Evolutionary conservation across 2,888 invertebrate species (phyloP).

Genomic region (Dynastes tityus): DNA sequence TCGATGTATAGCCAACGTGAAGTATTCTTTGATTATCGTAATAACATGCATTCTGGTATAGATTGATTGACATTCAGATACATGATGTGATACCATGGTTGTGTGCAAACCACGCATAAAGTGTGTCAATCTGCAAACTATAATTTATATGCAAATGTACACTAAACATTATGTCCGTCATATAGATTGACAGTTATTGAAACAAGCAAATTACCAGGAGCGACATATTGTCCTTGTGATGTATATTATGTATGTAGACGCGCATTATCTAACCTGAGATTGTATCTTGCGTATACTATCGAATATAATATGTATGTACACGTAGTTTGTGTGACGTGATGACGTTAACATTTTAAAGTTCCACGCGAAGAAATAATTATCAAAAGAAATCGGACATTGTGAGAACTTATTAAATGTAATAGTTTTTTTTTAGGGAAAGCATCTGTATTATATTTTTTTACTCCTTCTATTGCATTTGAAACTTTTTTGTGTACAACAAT

Average conservation of each 20-base stretch:
- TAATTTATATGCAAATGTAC: conserved; percentile 46
- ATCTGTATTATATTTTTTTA: no score
- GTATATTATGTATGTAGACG: conserved; percentile 1
- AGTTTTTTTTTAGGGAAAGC: no score
- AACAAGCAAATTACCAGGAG: conserved; percentile 37
- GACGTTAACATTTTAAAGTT: no score
- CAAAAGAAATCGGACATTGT: no score
- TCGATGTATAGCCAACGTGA: neutral
- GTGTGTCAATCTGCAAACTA: conserved; percentile 43
- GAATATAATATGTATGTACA: neutral
- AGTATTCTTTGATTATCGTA: conserved; percentile 24
- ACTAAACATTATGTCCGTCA: conserved; percentile 36
- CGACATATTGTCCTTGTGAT: conserved; percentile 11
- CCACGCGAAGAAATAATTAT: no score
- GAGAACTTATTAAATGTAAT: no score
- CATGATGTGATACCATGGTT: conserved; percentile 12
- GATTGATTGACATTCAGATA: conserved; percentile 32
- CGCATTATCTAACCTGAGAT: neutral
- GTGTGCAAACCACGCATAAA: conserved; percentile 12
- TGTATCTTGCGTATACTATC: neutral
- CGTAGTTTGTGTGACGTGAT: no score
- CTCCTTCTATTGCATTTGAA: no score
- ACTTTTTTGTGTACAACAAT: no score
- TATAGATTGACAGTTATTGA: conserved; percentile 45
- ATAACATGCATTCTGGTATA: conserved; percentile 9